phyloP scores from a whole-genome alignment of 2,888 invertebrate species.

The Scaptodrosophila latifasciaeformis region DNA sequence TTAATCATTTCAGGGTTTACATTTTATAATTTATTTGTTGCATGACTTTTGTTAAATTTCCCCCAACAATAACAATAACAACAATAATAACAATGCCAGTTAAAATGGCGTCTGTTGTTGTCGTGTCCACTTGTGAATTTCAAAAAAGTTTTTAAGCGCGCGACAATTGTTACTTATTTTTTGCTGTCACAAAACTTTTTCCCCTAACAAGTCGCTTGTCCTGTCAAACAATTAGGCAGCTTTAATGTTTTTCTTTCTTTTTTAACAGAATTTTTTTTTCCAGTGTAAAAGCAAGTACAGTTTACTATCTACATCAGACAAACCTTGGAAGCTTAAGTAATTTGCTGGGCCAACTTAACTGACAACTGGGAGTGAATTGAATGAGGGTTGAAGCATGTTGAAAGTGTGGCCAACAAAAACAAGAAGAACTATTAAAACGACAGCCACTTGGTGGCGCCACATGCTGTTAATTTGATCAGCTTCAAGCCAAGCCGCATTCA shows the following conservation, averaged over 20 bases:
- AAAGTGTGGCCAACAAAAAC: conserved; percentile 38
- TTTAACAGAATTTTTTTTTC: neutral
- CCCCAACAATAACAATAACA: neutral
- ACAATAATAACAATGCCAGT: conserved; percentile 3
- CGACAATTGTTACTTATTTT: conserved; percentile 42
- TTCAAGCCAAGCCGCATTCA: conserved; percentile 23
- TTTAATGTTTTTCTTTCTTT: neutral
- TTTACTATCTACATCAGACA: no score
- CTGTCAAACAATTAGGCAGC: conserved; percentile 47
- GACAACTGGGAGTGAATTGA: no score
- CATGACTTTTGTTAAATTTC: conserved; percentile 37
- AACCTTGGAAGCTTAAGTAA: conserved; percentile 29
- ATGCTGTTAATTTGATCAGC: conserved; percentile 66
- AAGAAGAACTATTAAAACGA: conserved; percentile 22
- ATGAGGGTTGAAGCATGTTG: conserved; percentile 8
- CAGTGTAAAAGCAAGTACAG: no score
- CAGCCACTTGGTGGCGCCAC: conserved; percentile 26
- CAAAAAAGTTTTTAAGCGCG: conserved; percentile 41
- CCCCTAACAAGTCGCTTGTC: conserved; percentile 26
- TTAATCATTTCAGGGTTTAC: neutral
- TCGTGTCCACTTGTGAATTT: conserved; percentile 14
- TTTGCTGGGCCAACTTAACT: conserved; percentile 22
- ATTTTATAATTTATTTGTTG: conserved; percentile 36
- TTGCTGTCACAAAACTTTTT: conserved; percentile 26
- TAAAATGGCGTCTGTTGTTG: conserved; percentile 8